Evolutionary conservation across 2,888 invertebrate species (phyloP).

Genomic region (Brenthis ino): DNA sequence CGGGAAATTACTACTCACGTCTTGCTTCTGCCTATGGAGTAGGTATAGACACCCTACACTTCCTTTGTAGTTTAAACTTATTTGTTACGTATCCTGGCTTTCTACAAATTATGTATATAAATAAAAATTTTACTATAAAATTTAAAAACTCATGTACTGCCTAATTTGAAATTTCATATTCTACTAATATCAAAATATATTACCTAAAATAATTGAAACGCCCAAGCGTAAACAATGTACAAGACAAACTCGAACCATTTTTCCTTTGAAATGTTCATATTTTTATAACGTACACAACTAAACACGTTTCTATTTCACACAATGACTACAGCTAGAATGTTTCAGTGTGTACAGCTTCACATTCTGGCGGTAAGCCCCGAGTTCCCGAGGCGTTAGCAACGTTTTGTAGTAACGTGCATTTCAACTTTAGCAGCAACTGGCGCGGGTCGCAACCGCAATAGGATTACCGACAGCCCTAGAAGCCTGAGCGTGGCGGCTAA

Average conservation of each 20-base stretch:
- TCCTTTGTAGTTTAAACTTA: background rate
- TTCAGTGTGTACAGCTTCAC: conserved; percentile 16
- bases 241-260: background rate
- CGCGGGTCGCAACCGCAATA: conserved; percentile 67
- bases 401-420: conserved; percentile 45
- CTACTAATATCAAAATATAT: background rate
- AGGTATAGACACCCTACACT: conserved; percentile 1
- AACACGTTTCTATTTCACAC: conserved; percentile 13
- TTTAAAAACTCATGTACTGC: background rate
- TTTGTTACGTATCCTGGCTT: background rate
- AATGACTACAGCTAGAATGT: conserved; percentile 21
- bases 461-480: conserved; percentile 70
- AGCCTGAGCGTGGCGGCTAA: conserved; percentile 62
- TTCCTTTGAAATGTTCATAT: background rate
- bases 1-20: conserved; percentile 18
- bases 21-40: conserved; percentile 1
- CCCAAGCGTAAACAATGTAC: too few species aligned
- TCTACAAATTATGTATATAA: background rate
- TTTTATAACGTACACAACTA: background rate
- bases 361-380: conserved; percentile 19
- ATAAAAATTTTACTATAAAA: background rate
- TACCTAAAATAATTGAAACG: too few species aligned
- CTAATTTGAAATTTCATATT: too few species aligned
- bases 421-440: conserved; percentile 67
- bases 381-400: conserved; percentile 17